A percentile compares a stretch with the other conserved stretches of the same genome.
These are phyloP conservation scores for Autographa gamma DNA, from an alignment of 2,888 invertebrate species.

Conservation along the genomic window DNA sequence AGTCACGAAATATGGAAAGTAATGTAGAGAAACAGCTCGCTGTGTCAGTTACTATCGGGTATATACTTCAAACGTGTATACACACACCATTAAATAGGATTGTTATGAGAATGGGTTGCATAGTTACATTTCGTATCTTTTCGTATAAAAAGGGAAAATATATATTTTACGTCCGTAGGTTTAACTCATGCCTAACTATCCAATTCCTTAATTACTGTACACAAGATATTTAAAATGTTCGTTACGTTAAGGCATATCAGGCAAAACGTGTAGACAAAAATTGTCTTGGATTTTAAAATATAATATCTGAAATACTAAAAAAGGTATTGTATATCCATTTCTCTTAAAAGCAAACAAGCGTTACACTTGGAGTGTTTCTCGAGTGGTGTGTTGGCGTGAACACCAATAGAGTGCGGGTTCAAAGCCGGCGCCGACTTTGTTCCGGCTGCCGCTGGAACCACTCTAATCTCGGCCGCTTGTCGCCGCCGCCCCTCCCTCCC, in stretches of 20 bases:
- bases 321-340: slow-evolving; percentile 11
- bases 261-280: too few relatives aligned
- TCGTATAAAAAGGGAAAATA: too few relatives aligned
- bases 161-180: too few relatives aligned
- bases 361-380: slow-evolving; percentile 17
- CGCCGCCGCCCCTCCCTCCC: background rate
- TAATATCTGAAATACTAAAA: slow-evolving; percentile 5
- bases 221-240: too few relatives aligned
- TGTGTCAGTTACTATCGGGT: too few relatives aligned
- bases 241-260: too few relatives aligned
- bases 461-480: slow-evolving; percentile 45
- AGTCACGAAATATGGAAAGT: background rate
- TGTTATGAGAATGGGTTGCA: too few relatives aligned
- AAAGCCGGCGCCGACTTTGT: slow-evolving; percentile 41
- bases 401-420: slow-evolving; percentile 38
- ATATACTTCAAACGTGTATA: too few relatives aligned
- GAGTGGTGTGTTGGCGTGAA: slow-evolving; percentile 11
- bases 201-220: too few relatives aligned
- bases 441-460: slow-evolving; percentile 42
- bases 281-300: background rate
- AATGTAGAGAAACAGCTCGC: background rate
- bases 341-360: slow-evolving; percentile 7
- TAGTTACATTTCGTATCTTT: too few relatives aligned
- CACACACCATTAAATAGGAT: too few relatives aligned
- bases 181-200: too few relatives aligned